phyloP scores from a whole-genome alignment of 2,797 vertebrate genomes.

The Scleropages formosus region DNA sequence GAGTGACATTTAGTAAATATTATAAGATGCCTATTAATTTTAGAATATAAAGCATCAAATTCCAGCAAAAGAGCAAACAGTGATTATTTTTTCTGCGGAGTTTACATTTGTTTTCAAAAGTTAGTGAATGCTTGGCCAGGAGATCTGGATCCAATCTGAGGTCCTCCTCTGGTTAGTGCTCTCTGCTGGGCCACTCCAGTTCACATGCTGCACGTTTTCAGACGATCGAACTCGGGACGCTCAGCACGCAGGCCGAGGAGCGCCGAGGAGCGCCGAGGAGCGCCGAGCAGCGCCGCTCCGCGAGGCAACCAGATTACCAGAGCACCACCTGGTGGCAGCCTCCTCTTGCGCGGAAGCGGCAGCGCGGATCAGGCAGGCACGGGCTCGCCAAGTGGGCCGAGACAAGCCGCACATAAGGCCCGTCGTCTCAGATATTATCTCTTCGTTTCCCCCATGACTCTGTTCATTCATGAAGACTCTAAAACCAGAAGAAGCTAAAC shows the following conservation, averaged over 20 bases:
- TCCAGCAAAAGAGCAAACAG: background rate
- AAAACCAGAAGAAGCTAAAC: no score
- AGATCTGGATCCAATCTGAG: slow-evolving; percentile 34
- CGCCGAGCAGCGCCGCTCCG: background rate
- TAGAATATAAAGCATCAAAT: slow-evolving; percentile 8
- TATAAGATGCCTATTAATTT: slow-evolving; percentile 17
- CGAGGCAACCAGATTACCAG: slow-evolving; percentile 38
- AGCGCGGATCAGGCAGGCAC: background rate
- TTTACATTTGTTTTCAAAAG: slow-evolving; percentile 17
- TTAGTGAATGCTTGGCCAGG: slow-evolving; percentile 8
- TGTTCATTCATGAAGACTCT: background rate
- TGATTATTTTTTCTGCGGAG: slow-evolving; percentile 26
- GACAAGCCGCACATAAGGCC: background rate
- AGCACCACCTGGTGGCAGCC: slow-evolving; percentile 50
- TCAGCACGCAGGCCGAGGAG: slow-evolving; percentile 37
- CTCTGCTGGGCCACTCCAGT: slow-evolving; percentile 39
- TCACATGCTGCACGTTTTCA: slow-evolving; percentile 41
- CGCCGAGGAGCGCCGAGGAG: background rate
- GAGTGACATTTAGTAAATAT: slow-evolving; percentile 28
- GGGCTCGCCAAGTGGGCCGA: background rate
- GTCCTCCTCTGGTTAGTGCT: slow-evolving; percentile 28
- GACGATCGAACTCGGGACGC: slow-evolving; percentile 45
- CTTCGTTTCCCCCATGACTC: background rate
- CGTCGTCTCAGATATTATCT: background rate
- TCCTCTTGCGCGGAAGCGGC: background rate